Conservation (phyloP, 1,140 invertebrate genomes). For the Nephotettix cincticeps region DNA sequence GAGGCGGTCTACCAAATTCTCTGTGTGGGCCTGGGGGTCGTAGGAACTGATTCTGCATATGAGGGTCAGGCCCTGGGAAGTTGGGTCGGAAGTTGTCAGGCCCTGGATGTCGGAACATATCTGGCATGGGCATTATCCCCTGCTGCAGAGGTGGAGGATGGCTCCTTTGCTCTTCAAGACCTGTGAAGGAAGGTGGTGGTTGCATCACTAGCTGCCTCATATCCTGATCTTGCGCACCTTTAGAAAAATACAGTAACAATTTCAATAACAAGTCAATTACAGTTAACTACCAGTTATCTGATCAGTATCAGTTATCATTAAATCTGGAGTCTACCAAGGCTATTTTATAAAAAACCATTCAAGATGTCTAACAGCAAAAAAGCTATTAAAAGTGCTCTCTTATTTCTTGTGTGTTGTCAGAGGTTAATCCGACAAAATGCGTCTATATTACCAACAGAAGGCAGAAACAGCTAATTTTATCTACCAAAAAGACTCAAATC, state of each 20-base stretch:
- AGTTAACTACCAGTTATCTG: neutral
- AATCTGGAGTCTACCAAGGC: no score
- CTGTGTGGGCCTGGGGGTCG: neutral
- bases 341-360: no score
- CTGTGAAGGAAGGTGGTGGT: neutral
- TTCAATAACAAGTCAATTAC: no score
- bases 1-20: neutral
- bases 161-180: neutral
- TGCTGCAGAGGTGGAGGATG: neutral
- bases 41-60: neutral
- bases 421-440: no score
- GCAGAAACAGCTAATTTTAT: no score
- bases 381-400: no score
- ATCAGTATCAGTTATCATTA: no score
- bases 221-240: constrained; percentile 13
- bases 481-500: no score
- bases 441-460: no score
- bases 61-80: neutral
- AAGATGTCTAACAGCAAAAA: no score
- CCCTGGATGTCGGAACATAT: neutral
- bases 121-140: neutral
- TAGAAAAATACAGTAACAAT: neutral
- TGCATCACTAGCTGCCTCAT: constrained; percentile 23
- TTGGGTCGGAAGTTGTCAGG: constrained; percentile 6
- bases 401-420: no score